Conservation (phyloP, 2,888 invertebrate genomes). For the Eristalinus aeneus region DNA sequence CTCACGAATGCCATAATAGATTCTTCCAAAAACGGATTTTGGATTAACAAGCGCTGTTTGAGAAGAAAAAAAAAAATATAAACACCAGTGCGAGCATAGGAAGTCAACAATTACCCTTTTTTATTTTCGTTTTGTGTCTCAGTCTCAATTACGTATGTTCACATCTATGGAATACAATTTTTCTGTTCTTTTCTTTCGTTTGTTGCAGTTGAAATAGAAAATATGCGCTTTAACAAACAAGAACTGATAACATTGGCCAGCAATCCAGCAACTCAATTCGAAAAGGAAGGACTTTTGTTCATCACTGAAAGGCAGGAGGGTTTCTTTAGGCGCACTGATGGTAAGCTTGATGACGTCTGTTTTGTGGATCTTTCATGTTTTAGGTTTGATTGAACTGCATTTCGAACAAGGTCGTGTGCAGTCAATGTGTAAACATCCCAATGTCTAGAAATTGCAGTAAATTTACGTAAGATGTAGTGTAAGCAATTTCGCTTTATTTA, state of each 20-base stretch:
- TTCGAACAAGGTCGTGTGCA: conserved; percentile 2
- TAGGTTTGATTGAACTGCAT: not conserved
- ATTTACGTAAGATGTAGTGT: not conserved
- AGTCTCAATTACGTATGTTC: not conserved
- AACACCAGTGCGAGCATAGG: conserved; percentile 25
- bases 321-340: conserved; percentile 94
- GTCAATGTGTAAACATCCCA: not conserved
- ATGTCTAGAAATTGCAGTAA: not conserved
- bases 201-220: conserved; percentile 69
- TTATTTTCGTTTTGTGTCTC: not conserved
- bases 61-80: not conserved
- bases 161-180: not conserved
- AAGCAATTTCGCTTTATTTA: not conserved
- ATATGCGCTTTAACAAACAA: conserved; percentile 95
- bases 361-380: not conserved
- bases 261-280: conserved; percentile 93
- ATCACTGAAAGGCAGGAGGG: conserved; percentile 95
- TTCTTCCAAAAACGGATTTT: not conserved
- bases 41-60: not conserved
- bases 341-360: conserved; percentile 82
- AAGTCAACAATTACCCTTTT: conserved; percentile 8
- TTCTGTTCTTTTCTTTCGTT: not conserved
- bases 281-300: conserved; percentile 93
- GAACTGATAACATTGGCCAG: conserved; percentile 92
- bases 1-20: conserved; percentile 27